Percentiles rank a stretch among this genome's conserved stretches.
Evolutionary conservation across 2,797 vertebrate genomes (phyloP).

Genomic region (Vipera ursinii): DNA sequence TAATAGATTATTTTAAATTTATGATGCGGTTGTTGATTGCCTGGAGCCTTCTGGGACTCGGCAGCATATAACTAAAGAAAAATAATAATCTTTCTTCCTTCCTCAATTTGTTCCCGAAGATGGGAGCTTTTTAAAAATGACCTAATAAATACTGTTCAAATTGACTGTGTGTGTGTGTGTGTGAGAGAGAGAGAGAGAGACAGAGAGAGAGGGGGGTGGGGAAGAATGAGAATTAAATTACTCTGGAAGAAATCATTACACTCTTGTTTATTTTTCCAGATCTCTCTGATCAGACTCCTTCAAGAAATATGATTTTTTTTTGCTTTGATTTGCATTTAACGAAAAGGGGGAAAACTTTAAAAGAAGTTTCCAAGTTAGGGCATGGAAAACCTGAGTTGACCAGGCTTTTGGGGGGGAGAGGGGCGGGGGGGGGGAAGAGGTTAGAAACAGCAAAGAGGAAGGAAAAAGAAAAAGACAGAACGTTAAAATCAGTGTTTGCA

Average conservation of each 20-base stretch:
- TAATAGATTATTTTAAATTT: background rate
- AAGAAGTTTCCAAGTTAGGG: background rate
- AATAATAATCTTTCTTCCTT: background rate
- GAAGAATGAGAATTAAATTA: background rate
- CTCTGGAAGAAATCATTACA: background rate
- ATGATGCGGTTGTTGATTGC: background rate
- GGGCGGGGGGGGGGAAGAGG: too few relatives aligned
- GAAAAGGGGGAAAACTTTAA: background rate
- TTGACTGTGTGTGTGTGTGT: background rate
- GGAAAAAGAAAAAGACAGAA: background rate
- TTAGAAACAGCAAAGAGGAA: accelerated
- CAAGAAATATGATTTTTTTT: background rate
- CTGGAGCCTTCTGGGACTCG: background rate
- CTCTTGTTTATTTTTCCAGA: background rate
- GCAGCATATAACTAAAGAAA: background rate
- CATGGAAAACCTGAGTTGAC: background rate
- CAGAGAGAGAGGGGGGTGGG: too few relatives aligned
- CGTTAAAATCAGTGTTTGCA: background rate
- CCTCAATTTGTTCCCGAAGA: background rate
- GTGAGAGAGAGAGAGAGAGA: too few relatives aligned
- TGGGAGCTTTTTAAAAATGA: background rate
- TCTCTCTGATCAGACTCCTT: background rate
- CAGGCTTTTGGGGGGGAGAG: background rate
- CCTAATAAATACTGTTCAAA: background rate
- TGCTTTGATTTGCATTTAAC: background rate